These are phyloP conservation scores for Platycheirus albimanus DNA, from an alignment of 2,888 invertebrate genomes.

Conservation along the genomic window DNA sequence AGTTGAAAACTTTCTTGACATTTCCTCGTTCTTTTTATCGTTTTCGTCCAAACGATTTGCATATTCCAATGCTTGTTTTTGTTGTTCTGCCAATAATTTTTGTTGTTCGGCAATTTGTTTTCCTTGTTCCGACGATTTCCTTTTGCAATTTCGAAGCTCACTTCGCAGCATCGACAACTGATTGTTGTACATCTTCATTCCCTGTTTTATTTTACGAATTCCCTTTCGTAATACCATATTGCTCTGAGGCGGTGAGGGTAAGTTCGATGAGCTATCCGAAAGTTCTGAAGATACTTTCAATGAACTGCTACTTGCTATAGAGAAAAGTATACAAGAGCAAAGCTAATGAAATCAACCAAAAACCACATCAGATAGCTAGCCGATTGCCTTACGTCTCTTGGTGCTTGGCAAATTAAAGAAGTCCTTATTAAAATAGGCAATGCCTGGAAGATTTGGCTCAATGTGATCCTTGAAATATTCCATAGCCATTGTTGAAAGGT, in stretches of 20 bases:
- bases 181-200: constrained; percentile 94
- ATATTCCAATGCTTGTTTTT: constrained; percentile 90
- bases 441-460: constrained; percentile 94
- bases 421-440: constrained; percentile 93
- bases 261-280: constrained; percentile 81
- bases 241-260: constrained; percentile 89
- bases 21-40: constrained; percentile 95
- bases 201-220: constrained; percentile 93
- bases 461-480: constrained; percentile 98
- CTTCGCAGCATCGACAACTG: constrained; percentile 90
- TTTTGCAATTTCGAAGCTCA: constrained; percentile 91
- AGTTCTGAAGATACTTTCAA: constrained; percentile 80
- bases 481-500: constrained; percentile 98
- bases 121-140: constrained; percentile 92
- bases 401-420: constrained; percentile 86
- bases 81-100: constrained; percentile 88
- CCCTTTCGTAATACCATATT: constrained; percentile 94
- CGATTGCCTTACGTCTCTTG: constrained; percentile 78
- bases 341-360: constrained; percentile 15
- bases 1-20: constrained; percentile 93
- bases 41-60: constrained; percentile 94
- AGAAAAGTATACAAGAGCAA: constrained; percentile 73
- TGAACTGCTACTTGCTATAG: constrained; percentile 78
- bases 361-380: constrained; percentile 2
- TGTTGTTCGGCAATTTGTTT: constrained; percentile 92